Evolutionary conservation across 2,888 invertebrate species (phyloP), one percentile per base, ranked within the genome.

Genomic region (Dione juno): DNA sequence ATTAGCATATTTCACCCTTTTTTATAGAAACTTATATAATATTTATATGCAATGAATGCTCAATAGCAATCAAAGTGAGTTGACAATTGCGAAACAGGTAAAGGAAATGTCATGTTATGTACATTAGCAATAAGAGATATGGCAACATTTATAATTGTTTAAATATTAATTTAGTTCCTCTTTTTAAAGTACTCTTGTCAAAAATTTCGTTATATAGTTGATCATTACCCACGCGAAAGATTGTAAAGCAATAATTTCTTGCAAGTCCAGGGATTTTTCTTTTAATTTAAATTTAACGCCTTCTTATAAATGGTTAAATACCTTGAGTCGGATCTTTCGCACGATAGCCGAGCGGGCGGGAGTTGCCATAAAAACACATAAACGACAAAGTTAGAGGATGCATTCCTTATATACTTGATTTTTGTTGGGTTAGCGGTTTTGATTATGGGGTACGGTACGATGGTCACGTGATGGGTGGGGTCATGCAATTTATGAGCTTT

Each of bases 311-410:
- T 76, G 50, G 37, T 73, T 76, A 83, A 89, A 89, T 93, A 94
- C 93, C 93, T 94, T 94, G 86, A 90, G 88, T 84, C 88, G 92
- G 84, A 86, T 93, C 94, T 95, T 91, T 89, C 94, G 94, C 83
- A 94, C 95, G 95, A 94, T 89, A 92, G 93, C 92, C 93, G 93
- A 93, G 93, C 92, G 90, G 92, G 93, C 92, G 94, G 94, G 94
- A 93, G 94, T 94, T 95, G 95, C 95, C 95, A 95, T 94, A 94
- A 90, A 94, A 94, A 82, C 95, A 95, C 94, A 94, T 93, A 94
- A 92, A 94, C 93, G 94, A 94, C 93, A 93, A 93, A 94, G 93
- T 94, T 94, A 94, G 94, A 86, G 88, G 93, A 94, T 94, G 94
- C 95, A 95, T 85, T 85, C 83, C 82, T 43, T 63, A 63, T 6